Conservation (phyloP, 2,888 invertebrate species). For the Neoscelio sp. region DNA sequence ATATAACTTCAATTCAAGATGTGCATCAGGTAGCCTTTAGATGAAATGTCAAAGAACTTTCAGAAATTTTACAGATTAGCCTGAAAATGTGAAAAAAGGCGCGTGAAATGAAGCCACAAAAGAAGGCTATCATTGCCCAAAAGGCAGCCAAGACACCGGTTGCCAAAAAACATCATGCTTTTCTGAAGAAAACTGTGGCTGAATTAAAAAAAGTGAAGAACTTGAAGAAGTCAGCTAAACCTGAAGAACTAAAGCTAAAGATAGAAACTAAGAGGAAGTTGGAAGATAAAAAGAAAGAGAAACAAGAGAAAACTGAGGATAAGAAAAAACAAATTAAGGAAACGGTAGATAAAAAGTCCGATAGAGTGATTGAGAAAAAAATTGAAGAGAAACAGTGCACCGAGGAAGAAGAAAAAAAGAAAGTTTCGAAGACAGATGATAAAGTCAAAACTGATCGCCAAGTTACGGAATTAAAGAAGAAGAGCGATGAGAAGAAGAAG, state of each 20-base stretch:
- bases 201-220: constrained; percentile 77
- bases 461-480: constrained; percentile 71
- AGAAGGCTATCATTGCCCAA: constrained; percentile 80
- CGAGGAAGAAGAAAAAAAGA: constrained; percentile 72
- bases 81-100: constrained; percentile 79
- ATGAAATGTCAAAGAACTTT: constrained; percentile 50
- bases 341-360: constrained; percentile 72
- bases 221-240: constrained; percentile 75
- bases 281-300: constrained; percentile 76
- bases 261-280: constrained; percentile 72
- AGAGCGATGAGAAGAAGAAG: constrained; percentile 69
- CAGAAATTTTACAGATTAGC: constrained; percentile 44
- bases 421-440: constrained; percentile 73
- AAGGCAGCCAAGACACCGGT: constrained; percentile 81
- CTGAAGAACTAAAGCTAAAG: constrained; percentile 73
- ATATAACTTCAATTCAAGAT: constrained; percentile 71
- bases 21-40: constrained; percentile 76
- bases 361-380: constrained; percentile 72
- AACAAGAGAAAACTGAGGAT: constrained; percentile 73
- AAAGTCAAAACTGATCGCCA: constrained; percentile 73
- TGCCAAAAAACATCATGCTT: constrained; percentile 80
- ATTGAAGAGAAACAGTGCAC: constrained; percentile 63
- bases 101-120: constrained; percentile 82
- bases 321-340: constrained; percentile 73
- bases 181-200: constrained; percentile 76